Evolutionary conservation across 2,888 invertebrate species (phyloP), one percentile per base, ranked within the genome.

Genomic region (Beris chalybata): DNA sequence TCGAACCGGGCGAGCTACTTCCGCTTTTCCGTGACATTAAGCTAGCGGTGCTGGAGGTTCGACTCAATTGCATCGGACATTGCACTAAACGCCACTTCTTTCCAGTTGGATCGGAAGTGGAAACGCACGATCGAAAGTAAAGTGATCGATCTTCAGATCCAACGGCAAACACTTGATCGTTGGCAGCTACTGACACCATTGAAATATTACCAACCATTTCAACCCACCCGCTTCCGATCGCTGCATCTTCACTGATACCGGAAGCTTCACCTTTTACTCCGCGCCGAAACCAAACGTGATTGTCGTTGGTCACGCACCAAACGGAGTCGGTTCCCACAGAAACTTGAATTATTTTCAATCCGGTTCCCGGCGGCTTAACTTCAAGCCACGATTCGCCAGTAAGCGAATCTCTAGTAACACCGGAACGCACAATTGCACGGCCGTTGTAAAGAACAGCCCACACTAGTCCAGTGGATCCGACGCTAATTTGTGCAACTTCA

Each of bases 381-480:
- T 91, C 90, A 48, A 91, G 82, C 95, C 95, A 95, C 66, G 87
- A 84, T 57, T 86, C 87, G 1, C 90, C 90, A 1, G 76, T 74
- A 4, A 79, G 71, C 64, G 77, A 76, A 74, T 93, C 91, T 74
- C 93, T 86, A 7, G 89, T 91, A n/a, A 95, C 85, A 31, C 93
- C 93, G 67, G 88, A 87, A 70, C 96, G 86, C 59, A 94, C 89
- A 53, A 95, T 83, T 30, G 89, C 91, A 72, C 89, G 85, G 0
- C 96, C 96, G 75, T 90, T 89, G 85, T 91, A 89, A 4, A 94
- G 85, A 45, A 92, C 84, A 9, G 92, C 90, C 95, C 96, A 96
- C 0, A 94, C 90, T 65, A 93, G 83, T 0, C 95, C 95, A 6
- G 90, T 89, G 3, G 93, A 86, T 0, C 95, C 94, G 29, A 95